These are phyloP conservation scores for Xylocampa areola DNA, from an alignment of 2,888 invertebrate species.

Conservation along the genomic window DNA sequence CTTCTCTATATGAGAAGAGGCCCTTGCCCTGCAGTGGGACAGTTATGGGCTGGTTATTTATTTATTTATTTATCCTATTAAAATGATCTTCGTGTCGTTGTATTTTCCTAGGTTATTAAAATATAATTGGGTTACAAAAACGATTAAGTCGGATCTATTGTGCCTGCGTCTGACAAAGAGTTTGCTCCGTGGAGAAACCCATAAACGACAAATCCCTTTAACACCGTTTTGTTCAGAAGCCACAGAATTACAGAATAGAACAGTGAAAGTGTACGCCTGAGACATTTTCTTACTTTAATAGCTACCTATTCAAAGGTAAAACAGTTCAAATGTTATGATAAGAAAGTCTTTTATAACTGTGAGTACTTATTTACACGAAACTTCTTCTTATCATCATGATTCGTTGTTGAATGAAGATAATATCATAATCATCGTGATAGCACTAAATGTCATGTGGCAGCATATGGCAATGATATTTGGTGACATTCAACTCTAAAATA, in stretches of 20 bases:
- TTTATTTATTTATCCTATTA: no score
- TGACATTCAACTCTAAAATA: no score
- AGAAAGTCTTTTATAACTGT: constrained; percentile 1
- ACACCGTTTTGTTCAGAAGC: constrained; percentile 66
- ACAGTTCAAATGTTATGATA: constrained; percentile 1
- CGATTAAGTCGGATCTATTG: constrained; percentile 35
- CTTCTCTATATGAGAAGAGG: no score
- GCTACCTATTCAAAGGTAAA: constrained; percentile 9
- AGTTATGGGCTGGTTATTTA: no score
- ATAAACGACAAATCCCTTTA: constrained; percentile 68
- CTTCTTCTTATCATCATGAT: constrained; percentile 22
- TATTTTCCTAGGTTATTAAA: not conserved
- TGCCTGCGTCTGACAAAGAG: constrained; percentile 34
- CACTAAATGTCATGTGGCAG: constrained; percentile 40
- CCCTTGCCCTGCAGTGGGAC: no score
- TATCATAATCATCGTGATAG: constrained; percentile 13
- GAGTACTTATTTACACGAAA: constrained; percentile 12
- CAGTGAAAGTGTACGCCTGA: constrained; percentile 54
- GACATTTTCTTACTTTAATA: constrained; percentile 8
- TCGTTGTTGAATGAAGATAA: constrained; percentile 25
- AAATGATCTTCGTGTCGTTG: no score
- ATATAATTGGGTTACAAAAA: constrained; percentile 23
- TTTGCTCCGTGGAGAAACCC: constrained; percentile 57
- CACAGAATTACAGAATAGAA: constrained; percentile 57
- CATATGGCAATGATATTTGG: no score